phyloP scores from a whole-genome alignment of 1,140 invertebrate genomes.

The Periplaneta americana region DNA sequence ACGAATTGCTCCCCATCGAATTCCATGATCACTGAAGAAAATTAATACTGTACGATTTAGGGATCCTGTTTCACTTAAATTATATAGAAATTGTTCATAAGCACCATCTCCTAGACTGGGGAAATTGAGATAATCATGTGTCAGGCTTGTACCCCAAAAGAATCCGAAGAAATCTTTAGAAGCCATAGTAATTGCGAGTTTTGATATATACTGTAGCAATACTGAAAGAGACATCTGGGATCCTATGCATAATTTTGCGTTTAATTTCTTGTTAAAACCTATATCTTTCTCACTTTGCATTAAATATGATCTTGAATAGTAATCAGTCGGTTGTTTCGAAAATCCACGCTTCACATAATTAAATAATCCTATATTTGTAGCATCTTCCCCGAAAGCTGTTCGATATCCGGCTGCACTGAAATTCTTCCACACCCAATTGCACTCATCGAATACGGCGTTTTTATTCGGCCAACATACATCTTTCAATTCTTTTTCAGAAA shows the following conservation, averaged over 20 bases:
- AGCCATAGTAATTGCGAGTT: conserved; percentile 22
- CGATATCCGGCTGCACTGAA: conserved; percentile 44
- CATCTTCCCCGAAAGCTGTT: conserved; percentile 51
- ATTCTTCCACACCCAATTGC: conserved; percentile 50
- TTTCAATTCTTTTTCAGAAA: conserved; percentile 51
- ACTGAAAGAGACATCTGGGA: conserved; percentile 34
- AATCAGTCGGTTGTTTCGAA: conserved; percentile 46
- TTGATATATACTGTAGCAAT: conserved; percentile 27
- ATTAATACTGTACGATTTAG: conserved; percentile 51
- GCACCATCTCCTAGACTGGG: conserved; percentile 37
- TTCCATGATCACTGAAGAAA: conserved; percentile 67
- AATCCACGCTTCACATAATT: conserved; percentile 53
- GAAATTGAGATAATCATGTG: conserved; percentile 45
- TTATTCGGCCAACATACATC: conserved; percentile 48
- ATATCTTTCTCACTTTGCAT: conserved; percentile 37
- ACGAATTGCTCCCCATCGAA: conserved; percentile 58
- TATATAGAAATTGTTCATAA: conserved; percentile 33
- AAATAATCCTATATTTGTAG: conserved; percentile 47
- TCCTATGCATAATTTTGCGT: conserved; percentile 47
- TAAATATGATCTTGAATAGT: conserved; percentile 48
- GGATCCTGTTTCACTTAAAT: conserved; percentile 26
- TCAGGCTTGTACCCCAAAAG: conserved; percentile 44
- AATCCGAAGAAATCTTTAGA: conserved; percentile 38
- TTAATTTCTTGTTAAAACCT: conserved; percentile 41
- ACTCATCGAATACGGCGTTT: conserved; percentile 47